Evolutionary conservation across 2,888 invertebrate genomes (phyloP).

Genomic region (Melanostoma mellinum): DNA sequence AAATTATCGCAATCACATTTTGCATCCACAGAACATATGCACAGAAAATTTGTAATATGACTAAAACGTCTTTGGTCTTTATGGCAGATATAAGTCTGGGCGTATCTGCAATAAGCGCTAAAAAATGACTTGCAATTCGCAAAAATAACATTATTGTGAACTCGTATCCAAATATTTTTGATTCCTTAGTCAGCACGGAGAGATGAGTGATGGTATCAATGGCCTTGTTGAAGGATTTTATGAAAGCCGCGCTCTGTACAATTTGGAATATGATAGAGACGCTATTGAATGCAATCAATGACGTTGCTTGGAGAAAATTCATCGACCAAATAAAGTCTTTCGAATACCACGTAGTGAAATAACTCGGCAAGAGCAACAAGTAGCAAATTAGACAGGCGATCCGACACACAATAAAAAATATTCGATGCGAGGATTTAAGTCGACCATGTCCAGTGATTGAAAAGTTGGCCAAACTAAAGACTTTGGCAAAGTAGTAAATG

Average conservation of each 20-base stretch:
- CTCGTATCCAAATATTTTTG: constrained; percentile 7
- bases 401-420: too few species aligned
- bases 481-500: too few species aligned
- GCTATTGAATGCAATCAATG: neutral
- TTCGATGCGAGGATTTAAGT: too few species aligned
- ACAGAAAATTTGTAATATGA: neutral
- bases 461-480: too few species aligned
- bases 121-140: neutral
- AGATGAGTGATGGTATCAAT: neutral
- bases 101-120: neutral
- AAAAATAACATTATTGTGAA: neutral
- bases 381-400: too few species aligned
- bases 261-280: neutral
- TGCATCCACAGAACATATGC: neutral
- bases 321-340: too few species aligned
- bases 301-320: neutral
- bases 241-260: neutral
- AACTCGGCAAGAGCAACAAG: too few species aligned
- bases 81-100: neutral
- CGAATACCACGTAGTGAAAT: too few species aligned
- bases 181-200: neutral
- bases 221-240: neutral
- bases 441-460: too few species aligned
- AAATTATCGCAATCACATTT: neutral
- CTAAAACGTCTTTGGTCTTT: neutral